Percentiles rank a stretch among this genome's conserved stretches.
These are phyloP conservation scores for Rotaria sp. DNA, from an alignment of 2,888 invertebrate species.

Conservation along the genomic window DNA sequence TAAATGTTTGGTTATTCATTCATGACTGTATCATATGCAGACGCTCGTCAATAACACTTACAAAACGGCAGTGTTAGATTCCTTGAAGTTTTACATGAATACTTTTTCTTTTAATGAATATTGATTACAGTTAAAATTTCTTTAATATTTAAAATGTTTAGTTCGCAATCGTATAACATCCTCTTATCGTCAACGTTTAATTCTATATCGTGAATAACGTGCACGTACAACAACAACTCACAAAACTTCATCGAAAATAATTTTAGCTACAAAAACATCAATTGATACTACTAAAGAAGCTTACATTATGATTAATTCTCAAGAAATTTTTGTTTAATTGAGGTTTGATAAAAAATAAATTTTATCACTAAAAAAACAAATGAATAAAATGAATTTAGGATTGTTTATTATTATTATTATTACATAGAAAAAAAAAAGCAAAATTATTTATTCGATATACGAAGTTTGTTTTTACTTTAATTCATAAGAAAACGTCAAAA, in stretches of 20 bases:
- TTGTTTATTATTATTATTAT: too few species aligned
- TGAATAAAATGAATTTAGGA: too few species aligned
- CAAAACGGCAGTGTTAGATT: too few species aligned
- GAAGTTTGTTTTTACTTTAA: background rate
- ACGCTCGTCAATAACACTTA: too few species aligned
- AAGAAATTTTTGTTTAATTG: slow-evolving; percentile 8
- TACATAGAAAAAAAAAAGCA: too few species aligned
- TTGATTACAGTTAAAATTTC: too few species aligned
- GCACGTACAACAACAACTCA: background rate
- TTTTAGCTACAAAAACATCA: background rate
- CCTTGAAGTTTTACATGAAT: too few species aligned
- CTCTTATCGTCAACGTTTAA: slow-evolving; percentile 18
- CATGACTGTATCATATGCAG: too few species aligned
- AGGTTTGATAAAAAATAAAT: background rate
- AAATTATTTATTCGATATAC: background rate
- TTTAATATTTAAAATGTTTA: background rate
- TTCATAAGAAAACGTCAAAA: background rate
- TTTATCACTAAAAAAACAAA: too few species aligned
- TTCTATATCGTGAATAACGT: slow-evolving; percentile 19
- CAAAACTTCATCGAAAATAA: background rate
- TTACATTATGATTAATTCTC: background rate
- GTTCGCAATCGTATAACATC: slow-evolving; percentile 6
- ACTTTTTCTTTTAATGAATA: too few species aligned
- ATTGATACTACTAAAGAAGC: background rate
- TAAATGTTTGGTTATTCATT: too few species aligned